Base-by-base conservation (phyloP, 1,140 invertebrate species). In the Thaumatotibia leucotreta region DNA sequence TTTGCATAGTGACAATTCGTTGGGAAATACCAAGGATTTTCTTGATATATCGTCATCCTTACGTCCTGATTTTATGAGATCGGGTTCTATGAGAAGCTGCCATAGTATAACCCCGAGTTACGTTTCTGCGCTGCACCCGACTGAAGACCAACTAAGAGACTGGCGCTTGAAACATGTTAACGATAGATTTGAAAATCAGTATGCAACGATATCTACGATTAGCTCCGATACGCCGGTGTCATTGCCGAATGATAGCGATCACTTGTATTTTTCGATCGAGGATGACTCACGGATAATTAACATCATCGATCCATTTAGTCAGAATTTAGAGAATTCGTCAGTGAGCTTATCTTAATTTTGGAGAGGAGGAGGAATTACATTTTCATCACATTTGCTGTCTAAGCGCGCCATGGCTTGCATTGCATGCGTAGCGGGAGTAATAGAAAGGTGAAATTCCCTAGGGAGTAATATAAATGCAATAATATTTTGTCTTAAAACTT, bases 101-200 rank as follows among this genome's bases (percentile, higher is more conserved):
- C 89, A 85, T 6, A 93, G 91, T 32, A 89, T 83, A 24, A 74
- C 80, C 11, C 84, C 83, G 0, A 93, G 92, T 68, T 93, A 93
- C 49, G 83, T 93, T 32, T 93, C 92, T 10, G 87, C 91, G 0
- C 63, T 92, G 24, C 88, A 92, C 61, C 88, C 91, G 0, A 92
- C 83, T 0, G 82, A 91, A 11, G 83, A 88, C 1, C 91, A 93
- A 69, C 72, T 92, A 0, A 76, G 80, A 10, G 85, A 91, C 63
- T 93, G 92, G 92, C 77, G 90, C 11, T 68, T 78, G 9, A 71
- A 63, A 14, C 70, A 74, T 45, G 67, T 17, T 22, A 62, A 62
- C 10, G 61, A 31, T 11, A 33, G 80, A 64, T 73, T 76, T 70
- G 76, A 81, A 27, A 74, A 72, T 31, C 74, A 73, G 31, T 65